phyloP scores from a whole-genome alignment of 1,140 invertebrate species.

The Pseudoatta argentina region DNA sequence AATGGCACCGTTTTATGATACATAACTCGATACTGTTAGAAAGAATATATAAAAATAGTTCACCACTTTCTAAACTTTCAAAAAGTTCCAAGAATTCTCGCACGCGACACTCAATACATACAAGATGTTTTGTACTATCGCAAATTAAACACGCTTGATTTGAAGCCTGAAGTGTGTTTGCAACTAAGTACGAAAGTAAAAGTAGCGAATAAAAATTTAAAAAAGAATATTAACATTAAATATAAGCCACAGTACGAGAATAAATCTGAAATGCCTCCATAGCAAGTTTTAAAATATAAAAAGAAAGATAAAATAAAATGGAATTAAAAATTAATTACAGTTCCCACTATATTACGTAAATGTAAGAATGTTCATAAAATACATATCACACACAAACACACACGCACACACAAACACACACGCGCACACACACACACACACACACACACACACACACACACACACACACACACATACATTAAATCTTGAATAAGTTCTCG shows the following conservation, averaged over 20 bases:
- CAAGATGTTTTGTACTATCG: slow-evolving; percentile 47
- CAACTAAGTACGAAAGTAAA: slow-evolving; percentile 10
- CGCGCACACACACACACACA: too few relatives aligned
- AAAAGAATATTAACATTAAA: background rate
- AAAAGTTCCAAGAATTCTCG: slow-evolving; percentile 4
- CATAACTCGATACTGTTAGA: background rate
- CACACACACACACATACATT: too few relatives aligned
- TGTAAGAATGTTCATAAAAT: background rate
- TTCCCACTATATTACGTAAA: background rate
- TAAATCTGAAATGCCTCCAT: background rate
- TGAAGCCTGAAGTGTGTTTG: background rate
- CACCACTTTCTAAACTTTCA: background rate
- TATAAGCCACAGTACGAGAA: background rate
- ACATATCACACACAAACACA: too few relatives aligned
- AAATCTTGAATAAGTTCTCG: too few relatives aligned
- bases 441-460: too few relatives aligned
- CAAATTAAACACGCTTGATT: slow-evolving; percentile 23
- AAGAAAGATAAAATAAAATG: background rate
- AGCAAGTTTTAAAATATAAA: background rate
- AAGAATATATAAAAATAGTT: slow-evolving; percentile 13
- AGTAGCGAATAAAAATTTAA: background rate
- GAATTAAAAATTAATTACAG: background rate
- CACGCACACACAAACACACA: too few relatives aligned
- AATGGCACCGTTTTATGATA: slow-evolving; percentile 38
- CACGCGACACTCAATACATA: background rate